These are phyloP conservation scores for Ephestia elutella DNA, from an alignment of 1,140 invertebrate species.

Conservation along the genomic window DNA sequence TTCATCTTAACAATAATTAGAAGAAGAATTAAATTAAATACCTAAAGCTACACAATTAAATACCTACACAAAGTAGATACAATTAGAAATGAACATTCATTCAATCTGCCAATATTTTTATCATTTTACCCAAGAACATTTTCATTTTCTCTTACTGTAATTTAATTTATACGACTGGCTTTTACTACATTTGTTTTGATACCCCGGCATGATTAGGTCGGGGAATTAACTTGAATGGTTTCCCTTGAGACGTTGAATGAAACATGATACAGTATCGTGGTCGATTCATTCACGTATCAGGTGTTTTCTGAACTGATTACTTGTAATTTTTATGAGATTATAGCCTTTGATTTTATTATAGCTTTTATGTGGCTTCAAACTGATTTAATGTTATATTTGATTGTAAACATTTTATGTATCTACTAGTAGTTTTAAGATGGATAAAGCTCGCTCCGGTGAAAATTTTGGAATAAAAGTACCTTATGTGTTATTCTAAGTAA, in stretches of 20 bases:
- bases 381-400: background rate
- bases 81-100: too few relatives aligned
- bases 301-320: background rate
- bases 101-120: too few relatives aligned
- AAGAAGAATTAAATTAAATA: too few relatives aligned
- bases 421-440: too few relatives aligned
- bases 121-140: too few relatives aligned
- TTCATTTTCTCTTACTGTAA: background rate
- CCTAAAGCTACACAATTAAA: too few relatives aligned
- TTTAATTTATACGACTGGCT: background rate
- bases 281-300: constrained; percentile 7
- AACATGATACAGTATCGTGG: background rate
- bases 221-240: constrained; percentile 39
- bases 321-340: constrained; percentile 1
- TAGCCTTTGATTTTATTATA: background rate
- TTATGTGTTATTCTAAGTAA: too few relatives aligned
- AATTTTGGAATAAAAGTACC: too few relatives aligned
- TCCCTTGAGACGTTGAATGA: constrained; percentile 41
- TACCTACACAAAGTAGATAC: too few relatives aligned
- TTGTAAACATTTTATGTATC: too few relatives aligned
- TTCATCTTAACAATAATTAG: too few relatives aligned
- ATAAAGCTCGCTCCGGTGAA: too few relatives aligned
- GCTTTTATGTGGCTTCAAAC: background rate
- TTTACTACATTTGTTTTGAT: constrained; percentile 30
- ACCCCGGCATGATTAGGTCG: constrained; percentile 39